Conservation (phyloP, 1,140 invertebrate species). For the Saccostrea echinata region DNA sequence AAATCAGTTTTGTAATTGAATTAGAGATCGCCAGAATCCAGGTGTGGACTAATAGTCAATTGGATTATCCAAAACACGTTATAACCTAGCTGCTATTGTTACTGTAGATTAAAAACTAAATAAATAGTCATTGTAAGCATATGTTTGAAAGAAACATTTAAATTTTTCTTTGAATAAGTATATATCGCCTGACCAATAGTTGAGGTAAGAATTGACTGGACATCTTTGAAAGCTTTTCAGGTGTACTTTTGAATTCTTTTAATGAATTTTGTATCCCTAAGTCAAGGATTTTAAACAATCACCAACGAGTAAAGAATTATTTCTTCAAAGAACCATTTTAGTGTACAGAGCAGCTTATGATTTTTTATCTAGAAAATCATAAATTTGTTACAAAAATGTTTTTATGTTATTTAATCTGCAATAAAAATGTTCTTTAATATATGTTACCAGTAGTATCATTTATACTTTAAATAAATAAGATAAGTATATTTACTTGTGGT, state of each 20-base stretch:
- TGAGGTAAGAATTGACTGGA: neutral
- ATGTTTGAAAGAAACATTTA: neutral
- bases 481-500: neutral
- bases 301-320: neutral
- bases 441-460: no score
- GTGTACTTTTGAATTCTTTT: neutral
- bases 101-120: slow-evolving; percentile 18
- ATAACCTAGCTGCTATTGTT: neutral
- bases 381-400: neutral
- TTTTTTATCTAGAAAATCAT: neutral
- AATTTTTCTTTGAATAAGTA: neutral
- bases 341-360: neutral
- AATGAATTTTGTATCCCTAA: neutral
- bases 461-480: neutral
- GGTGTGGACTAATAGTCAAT: slow-evolving; percentile 2
- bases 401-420: neutral
- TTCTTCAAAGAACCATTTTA: neutral
- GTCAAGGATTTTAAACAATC: neutral
- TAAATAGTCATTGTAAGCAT: slow-evolving; percentile 10
- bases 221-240: neutral
- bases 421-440: no score
- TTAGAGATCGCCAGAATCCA: slow-evolving; percentile 9
- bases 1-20: slow-evolving; percentile 18
- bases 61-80: neutral
- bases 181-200: neutral